Evolutionary conservation across 1,140 invertebrate genomes (phyloP), one percentile per base, ranked within the genome.

Genomic region (Caenorhabditis tropicalis): DNA sequence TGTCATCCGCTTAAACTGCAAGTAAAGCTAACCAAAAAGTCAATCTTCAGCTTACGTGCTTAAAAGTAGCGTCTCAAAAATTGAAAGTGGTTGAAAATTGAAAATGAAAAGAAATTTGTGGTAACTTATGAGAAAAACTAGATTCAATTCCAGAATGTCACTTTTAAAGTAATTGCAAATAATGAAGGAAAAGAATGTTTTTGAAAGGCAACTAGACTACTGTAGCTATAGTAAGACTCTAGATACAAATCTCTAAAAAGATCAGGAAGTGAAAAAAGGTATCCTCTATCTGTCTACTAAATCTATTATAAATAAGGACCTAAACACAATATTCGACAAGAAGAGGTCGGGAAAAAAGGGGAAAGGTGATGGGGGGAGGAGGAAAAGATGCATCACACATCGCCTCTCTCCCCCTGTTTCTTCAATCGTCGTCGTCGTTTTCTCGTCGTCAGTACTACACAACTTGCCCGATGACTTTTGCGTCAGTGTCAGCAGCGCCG

Each of bases 381-480:
- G 36, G n/a, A 43, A 74, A 74, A 74, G 65, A 74, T 43, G 65
- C 65, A 74, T 74, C 65, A 74, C 65, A 74, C 65, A 74, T 74
- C 58, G 19, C 65, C 36, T 46, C 36, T 74, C 36, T n/a, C 27
- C 31, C 60, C 33, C 19, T 51, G 60, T 21, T 39, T 46, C 36
- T 15, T 24, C 58, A 9, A 5, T 15, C 53, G 3, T 56, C 7
- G 27, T 56, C 24, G 4, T 56, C 53, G 53, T 51, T 27, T 58
- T 58, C 56, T 58, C 29, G 24, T 58, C n/a, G 58, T 19, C 65
- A 74, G 65, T 74, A 74, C 36, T 19, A 74, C 36, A 74, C n/a
- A 43, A 74, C 36, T 74, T 74, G 33, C 36, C n/a, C n/a, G 65
- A 43, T 74, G 36, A 74, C 65, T 74, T 74, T 74, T 74, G 65